Percentiles rank a stretch among this genome's conserved stretches.
Evolutionary conservation across 2,888 invertebrate genomes (phyloP).

Genomic region (Drosophila antonietae): DNA sequence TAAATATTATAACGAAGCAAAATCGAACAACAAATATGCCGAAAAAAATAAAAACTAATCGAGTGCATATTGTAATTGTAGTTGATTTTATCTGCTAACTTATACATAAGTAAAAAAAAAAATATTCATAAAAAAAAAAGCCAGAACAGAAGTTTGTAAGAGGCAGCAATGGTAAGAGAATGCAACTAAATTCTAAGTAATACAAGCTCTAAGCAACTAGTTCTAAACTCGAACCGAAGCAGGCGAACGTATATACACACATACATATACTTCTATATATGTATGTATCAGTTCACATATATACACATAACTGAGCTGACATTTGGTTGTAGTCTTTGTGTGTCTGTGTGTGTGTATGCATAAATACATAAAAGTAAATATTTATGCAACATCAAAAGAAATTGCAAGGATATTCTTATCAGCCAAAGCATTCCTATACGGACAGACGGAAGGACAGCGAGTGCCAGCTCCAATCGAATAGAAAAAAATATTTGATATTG

Average conservation of each 20-base stretch:
- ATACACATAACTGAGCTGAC: conserved; percentile 23
- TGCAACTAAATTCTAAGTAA: conserved; percentile 61
- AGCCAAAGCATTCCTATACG: conserved; percentile 4
- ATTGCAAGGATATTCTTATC: conserved; percentile 51
- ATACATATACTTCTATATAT: not conserved
- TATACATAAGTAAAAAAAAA: conserved; percentile 20
- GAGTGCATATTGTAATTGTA: conserved; percentile 72
- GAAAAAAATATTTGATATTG: conserved; percentile 34
- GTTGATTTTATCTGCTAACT: conserved; percentile 73
- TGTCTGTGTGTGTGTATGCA: conserved; percentile 54
- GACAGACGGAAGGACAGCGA: not conserved
- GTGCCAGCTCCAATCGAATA: conserved; percentile 19
- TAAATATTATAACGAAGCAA: not conserved
- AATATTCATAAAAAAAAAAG: conserved; percentile 11
- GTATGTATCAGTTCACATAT: conserved; percentile 1
- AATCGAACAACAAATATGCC: conserved; percentile 29
- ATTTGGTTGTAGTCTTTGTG: conserved; percentile 22
- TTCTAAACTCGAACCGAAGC: conserved; percentile 47
- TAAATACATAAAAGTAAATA: conserved; percentile 71
- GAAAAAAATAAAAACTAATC: conserved; percentile 51
- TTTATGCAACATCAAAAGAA: conserved; percentile 62
- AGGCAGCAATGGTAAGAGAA: conserved; percentile 16
- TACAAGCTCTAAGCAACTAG: conserved; percentile 74
- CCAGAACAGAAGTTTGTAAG: not conserved
- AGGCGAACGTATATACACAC: not conserved